These are phyloP conservation scores for Simalia tracyae DNA, from an alignment of 2,797 vertebrate species.

Conservation along the genomic window DNA sequence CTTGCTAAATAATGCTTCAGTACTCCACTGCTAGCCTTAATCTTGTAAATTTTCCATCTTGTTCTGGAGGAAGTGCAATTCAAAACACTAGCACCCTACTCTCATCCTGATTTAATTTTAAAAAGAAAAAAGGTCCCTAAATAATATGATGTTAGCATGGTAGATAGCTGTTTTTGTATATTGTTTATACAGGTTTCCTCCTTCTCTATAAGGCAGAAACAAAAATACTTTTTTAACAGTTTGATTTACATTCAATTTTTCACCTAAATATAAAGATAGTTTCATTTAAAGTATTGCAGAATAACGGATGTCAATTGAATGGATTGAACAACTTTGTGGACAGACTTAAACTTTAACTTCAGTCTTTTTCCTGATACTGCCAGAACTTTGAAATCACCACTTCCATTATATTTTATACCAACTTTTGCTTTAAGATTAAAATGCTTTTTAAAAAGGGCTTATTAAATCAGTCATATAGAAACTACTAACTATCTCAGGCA, in stretches of 20 bases:
- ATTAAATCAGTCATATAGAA: no score
- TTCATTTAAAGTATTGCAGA: neutral
- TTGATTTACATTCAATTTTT: neutral
- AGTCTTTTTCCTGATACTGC: neutral
- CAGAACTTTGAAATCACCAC: neutral
- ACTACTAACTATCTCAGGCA: neutral
- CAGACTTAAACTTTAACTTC: neutral
- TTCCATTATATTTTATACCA: neutral
- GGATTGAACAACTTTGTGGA: neutral
- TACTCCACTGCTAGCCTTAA: constrained; percentile 23
- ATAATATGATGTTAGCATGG: constrained; percentile 19
- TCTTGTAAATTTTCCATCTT: constrained; percentile 46
- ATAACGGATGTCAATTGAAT: neutral
- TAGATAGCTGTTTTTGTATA: neutral
- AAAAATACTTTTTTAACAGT: neutral
- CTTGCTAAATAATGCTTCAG: constrained; percentile 1
- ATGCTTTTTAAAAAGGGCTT: no score
- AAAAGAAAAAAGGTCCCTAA: neutral
- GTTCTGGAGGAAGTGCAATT: constrained; percentile 25
- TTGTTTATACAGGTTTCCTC: neutral
- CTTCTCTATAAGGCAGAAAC: neutral
- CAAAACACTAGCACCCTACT: constrained; percentile 24
- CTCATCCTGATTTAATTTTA: constrained; percentile 42
- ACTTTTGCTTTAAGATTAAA: neutral
- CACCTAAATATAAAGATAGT: neutral